These are phyloP conservation scores for Andricus grossulariae DNA, from an alignment of 1,140 invertebrate species.

Conservation along the genomic window DNA sequence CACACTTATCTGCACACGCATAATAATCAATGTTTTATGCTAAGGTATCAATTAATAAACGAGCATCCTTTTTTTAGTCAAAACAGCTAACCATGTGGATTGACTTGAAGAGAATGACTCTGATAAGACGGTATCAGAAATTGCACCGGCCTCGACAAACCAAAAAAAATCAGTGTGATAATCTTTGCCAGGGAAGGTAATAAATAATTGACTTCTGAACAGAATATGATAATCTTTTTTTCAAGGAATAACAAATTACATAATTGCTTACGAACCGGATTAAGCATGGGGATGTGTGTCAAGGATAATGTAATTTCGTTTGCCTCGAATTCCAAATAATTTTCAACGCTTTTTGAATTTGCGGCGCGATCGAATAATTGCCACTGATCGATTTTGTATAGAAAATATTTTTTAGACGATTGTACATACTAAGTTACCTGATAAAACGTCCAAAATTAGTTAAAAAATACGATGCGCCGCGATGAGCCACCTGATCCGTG, in stretches of 20 bases:
- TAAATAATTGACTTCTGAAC: too few species aligned
- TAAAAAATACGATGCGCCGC: neutral
- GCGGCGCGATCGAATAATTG: neutral
- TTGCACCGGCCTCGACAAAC: too few species aligned
- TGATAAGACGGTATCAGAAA: too few species aligned
- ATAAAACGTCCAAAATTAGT: neutral
- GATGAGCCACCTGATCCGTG: neutral
- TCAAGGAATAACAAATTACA: constrained; percentile 28
- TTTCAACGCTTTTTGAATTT: neutral
- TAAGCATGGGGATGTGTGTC: constrained; percentile 32
- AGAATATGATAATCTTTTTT: too few species aligned
- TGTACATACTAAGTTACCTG: neutral
- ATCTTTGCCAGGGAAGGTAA: too few species aligned
- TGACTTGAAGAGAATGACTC: too few species aligned
- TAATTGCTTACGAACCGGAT: constrained; percentile 45
- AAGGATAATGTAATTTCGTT: constrained; percentile 33
- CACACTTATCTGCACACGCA: too few species aligned
- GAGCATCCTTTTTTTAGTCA: too few species aligned
- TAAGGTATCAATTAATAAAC: too few species aligned
- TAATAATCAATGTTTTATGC: too few species aligned
- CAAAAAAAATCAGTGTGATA: too few species aligned
- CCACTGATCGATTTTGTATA: neutral
- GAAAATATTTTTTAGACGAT: neutral
- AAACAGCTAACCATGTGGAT: too few species aligned
- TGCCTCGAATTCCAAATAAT: neutral